Evolutionary conservation across 2,888 invertebrate species (phyloP), one percentile per base, ranked within the genome.

Genomic region (Agrotis puta): DNA sequence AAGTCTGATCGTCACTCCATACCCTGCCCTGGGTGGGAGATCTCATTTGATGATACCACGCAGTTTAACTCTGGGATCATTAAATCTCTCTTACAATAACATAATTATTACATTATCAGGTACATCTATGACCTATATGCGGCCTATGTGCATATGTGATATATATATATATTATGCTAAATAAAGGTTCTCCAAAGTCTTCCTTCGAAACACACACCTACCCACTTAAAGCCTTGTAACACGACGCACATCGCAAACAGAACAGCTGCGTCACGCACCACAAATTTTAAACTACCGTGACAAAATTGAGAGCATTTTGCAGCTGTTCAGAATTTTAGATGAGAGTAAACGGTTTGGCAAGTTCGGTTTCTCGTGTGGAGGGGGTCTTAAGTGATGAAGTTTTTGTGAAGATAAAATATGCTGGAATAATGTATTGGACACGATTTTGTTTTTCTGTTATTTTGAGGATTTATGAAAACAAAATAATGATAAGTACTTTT

Each of bases 321-420:
- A 11, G 57, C 9, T 57, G 50, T 50, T 74, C 22, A 62, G 56
- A 74, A 74, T 74, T 68, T 74, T 4, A 69, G 39, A 74, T 74
- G 61, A 69, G 33, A n/a, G 2, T 13, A 20, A 74, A 47, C 20
- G 68, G 22, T 74, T 73, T 56, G n/a, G 24, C 33, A 45, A 24
- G 20, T 74, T 57, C 20, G 20, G 13, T 47, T n/a, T 14, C 51
- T 24, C 45, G 18, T 45, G n/a, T 43, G 2, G 16, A 24, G 7
- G 7, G 20, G 13, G 13, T n/a, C n/a, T 27, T 62, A 74, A 74
- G 56, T 61, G 56, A 69, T 51, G 50, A 57, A 69, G 61, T 69
- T 57, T 65, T n/a, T 45, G 2, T 18, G 22, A 48, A 50, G 1
- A 16, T 73, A 33, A 48, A 66, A 48, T 59, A 73, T 57, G 18